phyloP scores from a whole-genome alignment of 2,888 invertebrate genomes.

The Eumerus sabulonum region DNA sequence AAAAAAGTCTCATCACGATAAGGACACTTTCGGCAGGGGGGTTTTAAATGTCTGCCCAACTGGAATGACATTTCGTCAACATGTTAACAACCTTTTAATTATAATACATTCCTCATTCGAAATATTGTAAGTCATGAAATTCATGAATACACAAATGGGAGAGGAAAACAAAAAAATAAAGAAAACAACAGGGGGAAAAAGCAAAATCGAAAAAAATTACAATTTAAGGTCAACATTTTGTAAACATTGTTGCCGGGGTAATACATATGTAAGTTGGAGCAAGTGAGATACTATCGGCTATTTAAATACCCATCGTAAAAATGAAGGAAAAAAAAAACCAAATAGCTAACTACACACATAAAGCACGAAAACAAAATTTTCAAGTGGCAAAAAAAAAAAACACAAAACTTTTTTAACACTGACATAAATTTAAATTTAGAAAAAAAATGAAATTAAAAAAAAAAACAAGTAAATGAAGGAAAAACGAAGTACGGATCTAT shows the following conservation, averaged over 20 bases:
- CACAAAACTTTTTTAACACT: conserved; percentile 53
- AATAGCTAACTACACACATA: conserved; percentile 34
- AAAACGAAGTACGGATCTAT: conserved; percentile 54
- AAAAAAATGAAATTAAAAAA: conserved; percentile 27
- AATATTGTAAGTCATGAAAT: conserved; percentile 9
- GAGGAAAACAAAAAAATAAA: background rate
- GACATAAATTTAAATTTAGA: conserved; percentile 56
- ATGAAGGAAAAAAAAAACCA: conserved; percentile 21
- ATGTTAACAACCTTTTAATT: too few relatives aligned
- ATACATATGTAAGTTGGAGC: conserved; percentile 32
- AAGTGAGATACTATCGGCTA: conserved; percentile 41
- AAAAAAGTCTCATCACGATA: too few relatives aligned
- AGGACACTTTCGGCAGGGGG: too few relatives aligned
- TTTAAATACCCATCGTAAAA: conserved; percentile 52
- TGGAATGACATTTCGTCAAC: too few relatives aligned
- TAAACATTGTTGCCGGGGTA: conserved; percentile 55
- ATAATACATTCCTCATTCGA: too few relatives aligned
- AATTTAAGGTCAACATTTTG: conserved; percentile 62
- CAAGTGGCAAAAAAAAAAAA: conserved; percentile 34
- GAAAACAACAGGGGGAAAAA: background rate
- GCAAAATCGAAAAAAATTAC: background rate
- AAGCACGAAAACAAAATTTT: conserved; percentile 43
- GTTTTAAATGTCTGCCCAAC: too few relatives aligned
- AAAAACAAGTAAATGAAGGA: background rate
- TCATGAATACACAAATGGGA: conserved; percentile 34